Evolutionary conservation across 1,140 invertebrate species (phyloP), one percentile per base, ranked within the genome.

Genomic region (Cyrtorhinus lividipennis): DNA sequence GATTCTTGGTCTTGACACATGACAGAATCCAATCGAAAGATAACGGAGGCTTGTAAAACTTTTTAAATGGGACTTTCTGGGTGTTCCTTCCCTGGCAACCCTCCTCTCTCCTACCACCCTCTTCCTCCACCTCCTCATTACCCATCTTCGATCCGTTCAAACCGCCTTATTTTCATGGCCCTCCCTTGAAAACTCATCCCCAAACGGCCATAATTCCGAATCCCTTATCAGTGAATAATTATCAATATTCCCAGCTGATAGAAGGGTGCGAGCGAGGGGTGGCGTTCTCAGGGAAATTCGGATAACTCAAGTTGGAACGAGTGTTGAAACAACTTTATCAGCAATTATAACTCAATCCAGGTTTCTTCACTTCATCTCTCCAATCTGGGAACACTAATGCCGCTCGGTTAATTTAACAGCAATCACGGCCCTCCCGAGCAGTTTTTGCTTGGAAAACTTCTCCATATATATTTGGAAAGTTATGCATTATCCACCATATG

Each of bases 261-360:
- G n/a, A n/a, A n/a, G n/a, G n/a, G n/a, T n/a, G n/a, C 12, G 8
- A 53, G 20, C 10, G 18, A 22, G 48, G 12, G 48, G 48, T 5
- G 48, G 18, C 20, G 8, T 5, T 53, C 20, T 20, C 48, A 53
- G 48, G 48, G 20, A 53, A 53, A 53, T 53, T 53, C 48, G 48
- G 48, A 53, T 53, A 53, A 53, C 48, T 53, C 48, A 53, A 53
- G 48, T 53, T 53, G 48, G 20, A 53, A 53, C 20, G 48, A 53
- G 48, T 53, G 48, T 53, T 53, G 48, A 53, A 53, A 20, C 48
- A 53, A 53, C 48, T 53, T 53, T 53, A 53, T 53, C 48, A 13
- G 48, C 48, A 53, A 53, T 53, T 53, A 53, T 53, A 53, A 53
- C 48, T 53, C 48, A 53, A 53, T 53, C 48, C 48, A 53, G 48